These are phyloP conservation scores for Drosophila acutilabella DNA, from an alignment of 2,888 invertebrate species.

Conservation along the genomic window DNA sequence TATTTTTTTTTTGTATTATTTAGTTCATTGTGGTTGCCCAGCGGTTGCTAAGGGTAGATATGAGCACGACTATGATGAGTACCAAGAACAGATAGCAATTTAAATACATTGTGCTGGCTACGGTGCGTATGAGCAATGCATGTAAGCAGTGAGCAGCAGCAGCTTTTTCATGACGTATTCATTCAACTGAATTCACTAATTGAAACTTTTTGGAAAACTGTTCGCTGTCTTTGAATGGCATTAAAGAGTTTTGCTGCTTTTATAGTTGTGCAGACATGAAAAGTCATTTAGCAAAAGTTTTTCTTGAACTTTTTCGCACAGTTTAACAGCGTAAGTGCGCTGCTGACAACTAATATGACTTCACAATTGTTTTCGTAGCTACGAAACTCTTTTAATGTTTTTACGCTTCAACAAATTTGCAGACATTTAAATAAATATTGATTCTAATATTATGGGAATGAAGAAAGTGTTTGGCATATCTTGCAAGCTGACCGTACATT, in stretches of 20 bases:
- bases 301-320: constrained; percentile 7
- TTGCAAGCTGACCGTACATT: no score
- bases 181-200: constrained; percentile 11
- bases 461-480: no score
- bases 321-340: constrained; percentile 17
- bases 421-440: no score
- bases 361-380: not conserved
- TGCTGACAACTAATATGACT: not conserved
- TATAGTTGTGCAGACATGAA: constrained; percentile 17
- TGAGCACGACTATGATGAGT: constrained; percentile 28
- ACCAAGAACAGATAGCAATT: constrained; percentile 32
- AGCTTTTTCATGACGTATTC: constrained; percentile 10
- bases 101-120: constrained; percentile 25
- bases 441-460: no score
- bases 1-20: constrained; percentile 1
- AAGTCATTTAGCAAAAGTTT: constrained; percentile 19
- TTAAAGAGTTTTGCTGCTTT: constrained; percentile 14
- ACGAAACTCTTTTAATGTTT: not conserved
- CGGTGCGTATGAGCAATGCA: constrained; percentile 50
- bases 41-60: constrained; percentile 71
- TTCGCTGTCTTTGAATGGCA: not conserved
- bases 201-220: not conserved
- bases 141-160: not conserved
- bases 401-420: not conserved
- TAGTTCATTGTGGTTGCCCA: constrained; percentile 34